A percentile compares a stretch with the other conserved stretches of the same genome.
Conservation (phyloP, 2,797 vertebrate genomes). For the Tangara arthus region DNA sequence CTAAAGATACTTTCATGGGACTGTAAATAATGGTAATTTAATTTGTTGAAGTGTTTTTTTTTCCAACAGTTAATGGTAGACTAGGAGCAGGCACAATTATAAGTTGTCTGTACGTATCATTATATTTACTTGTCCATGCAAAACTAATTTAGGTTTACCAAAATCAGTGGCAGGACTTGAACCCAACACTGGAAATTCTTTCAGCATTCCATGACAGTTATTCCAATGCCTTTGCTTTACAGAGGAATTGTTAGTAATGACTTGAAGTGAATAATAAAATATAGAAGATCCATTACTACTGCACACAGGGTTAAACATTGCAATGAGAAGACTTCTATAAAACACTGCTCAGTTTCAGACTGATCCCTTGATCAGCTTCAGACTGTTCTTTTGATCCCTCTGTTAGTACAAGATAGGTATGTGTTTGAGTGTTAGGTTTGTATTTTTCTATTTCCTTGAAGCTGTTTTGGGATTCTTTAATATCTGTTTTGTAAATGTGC, state of each 20-base stretch:
- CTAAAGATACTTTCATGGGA: not conserved
- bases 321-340: not conserved
- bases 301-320: not conserved
- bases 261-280: not conserved
- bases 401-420: not conserved
- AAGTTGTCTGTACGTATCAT: not conserved
- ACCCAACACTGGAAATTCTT: not conserved
- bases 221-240: not conserved
- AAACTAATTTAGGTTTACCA: not conserved
- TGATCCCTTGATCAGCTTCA: not conserved
- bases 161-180: not conserved
- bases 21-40: not conserved
- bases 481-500: slow-evolving; percentile 3
- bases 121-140: not conserved
- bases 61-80: not conserved
- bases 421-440: not conserved
- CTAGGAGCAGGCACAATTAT: not conserved
- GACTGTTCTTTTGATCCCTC: not conserved
- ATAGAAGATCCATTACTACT: not conserved
- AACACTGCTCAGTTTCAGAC: not conserved
- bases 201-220: not conserved
- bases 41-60: not conserved
- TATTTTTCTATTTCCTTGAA: not conserved
- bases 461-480: not conserved
- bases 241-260: not conserved